These are phyloP conservation scores for Diplolepis rosae DNA, from an alignment of 2,888 invertebrate species.

Conservation along the genomic window DNA sequence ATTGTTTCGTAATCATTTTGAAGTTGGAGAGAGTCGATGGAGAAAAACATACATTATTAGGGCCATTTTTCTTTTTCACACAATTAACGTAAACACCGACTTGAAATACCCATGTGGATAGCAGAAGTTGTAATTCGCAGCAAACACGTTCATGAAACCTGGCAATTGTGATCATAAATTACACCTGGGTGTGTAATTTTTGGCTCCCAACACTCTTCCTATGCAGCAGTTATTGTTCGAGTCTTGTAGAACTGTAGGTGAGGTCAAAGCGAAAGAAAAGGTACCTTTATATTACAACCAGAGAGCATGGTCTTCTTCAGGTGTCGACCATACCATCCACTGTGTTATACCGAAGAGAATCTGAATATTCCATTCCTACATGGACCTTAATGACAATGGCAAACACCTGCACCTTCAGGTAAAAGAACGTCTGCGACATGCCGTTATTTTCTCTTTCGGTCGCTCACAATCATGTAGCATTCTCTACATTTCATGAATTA, in stretches of 20 bases:
- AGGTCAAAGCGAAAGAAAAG: conserved; percentile 16
- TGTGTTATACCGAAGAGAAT: conserved; percentile 26
- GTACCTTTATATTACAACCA: conserved; percentile 21
- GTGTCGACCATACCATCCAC: conserved; percentile 19
- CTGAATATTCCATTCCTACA: conserved; percentile 28
- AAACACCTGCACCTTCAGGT: conserved; percentile 19
- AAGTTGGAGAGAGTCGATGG: neutral
- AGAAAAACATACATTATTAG: neutral
- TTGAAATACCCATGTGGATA: conserved; percentile 20
- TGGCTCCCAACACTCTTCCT: conserved; percentile 9
- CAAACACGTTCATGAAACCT: conserved; percentile 26
- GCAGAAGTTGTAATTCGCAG: conserved; percentile 15
- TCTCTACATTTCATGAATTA: conserved; percentile 29
- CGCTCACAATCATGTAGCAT: conserved; percentile 27
- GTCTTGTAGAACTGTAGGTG: conserved; percentile 18
- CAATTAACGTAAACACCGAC: conserved; percentile 14
- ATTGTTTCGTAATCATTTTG: no score
- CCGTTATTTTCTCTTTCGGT: conserved; percentile 25
- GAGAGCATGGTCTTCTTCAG: conserved; percentile 24
- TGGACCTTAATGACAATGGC: conserved; percentile 26
- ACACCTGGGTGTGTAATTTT: conserved; percentile 23
- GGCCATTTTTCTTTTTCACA: conserved; percentile 16
- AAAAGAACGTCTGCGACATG: conserved; percentile 23
- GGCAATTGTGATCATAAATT: conserved; percentile 26
- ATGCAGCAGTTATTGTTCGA: conserved; percentile 19